Base-by-base conservation (phyloP, 2,888 invertebrate species). In the Tribolium freemani region DNA sequence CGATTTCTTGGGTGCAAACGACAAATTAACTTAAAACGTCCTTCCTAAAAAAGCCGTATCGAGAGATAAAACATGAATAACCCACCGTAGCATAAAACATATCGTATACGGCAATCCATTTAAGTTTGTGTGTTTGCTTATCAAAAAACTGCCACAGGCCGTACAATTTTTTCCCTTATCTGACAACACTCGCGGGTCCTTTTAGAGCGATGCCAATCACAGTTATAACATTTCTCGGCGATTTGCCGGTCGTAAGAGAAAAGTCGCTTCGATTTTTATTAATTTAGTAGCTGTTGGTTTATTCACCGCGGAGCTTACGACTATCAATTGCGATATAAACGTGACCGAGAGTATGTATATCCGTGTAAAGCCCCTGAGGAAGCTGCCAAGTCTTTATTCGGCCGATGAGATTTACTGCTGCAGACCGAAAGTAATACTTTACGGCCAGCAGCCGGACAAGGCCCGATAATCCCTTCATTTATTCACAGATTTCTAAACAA, bases 321-420 rank as follows among this genome's bases (percentile, higher is more conserved):
- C 46, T 68, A 48, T 69, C 60, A 51, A 60, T 60, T 60, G 68
- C 48, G 50, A 68, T 57, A 50, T 50, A 68, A 50, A 69, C 60
- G 58, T 69, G 58, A 60, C 60, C 21, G 77, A 73, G 46, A 26
- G 54, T 54, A 44, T 26, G 21, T 54, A 20, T 11, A 56, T 56
- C 50, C 46, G 26, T 66, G 66, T 9, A 57, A 67, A 57, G 45
- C 79, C 79, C 77, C 58, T 73, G 78, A 79, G 79, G 67, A 73
- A 77, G 69, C 77, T 78, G 79, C 78, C 79, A 78, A 69, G 75
- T 78, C 78, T 77, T 81, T 79, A 79, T 79, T 77, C 76, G 73
- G 72, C 73, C 77, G 76, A 74, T 76, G 77, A 81, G 81, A 82
- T 82, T 82, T 82, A 82, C 76, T 79, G 78, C 79, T 64, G 75